Evolutionary conservation across 2,113 vertebrate genomes (phyloP).

Genomic region (Platycercus adscitus): DNA sequence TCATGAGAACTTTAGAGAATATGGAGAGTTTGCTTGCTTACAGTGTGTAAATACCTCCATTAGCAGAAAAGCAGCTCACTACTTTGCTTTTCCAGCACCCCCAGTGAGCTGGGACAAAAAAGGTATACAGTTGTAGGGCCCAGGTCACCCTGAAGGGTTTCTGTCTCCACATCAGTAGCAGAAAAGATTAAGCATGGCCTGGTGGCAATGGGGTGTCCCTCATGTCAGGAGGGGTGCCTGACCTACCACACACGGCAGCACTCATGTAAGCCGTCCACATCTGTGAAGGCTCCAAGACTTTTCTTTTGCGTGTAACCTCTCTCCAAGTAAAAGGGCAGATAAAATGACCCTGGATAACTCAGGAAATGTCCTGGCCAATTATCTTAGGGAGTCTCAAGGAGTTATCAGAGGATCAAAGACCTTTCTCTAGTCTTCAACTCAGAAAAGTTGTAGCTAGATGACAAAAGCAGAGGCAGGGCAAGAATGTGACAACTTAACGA

Average conservation of each 20-base stretch:
- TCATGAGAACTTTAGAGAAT: neutral
- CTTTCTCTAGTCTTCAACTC: constrained; percentile 44
- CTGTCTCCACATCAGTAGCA: constrained; percentile 7
- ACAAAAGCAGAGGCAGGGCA: constrained; percentile 51
- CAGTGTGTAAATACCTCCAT: neutral
- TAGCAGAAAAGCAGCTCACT: neutral
- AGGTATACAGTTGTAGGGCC: neutral
- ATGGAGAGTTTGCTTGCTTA: neutral
- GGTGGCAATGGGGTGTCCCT: constrained; percentile 20
- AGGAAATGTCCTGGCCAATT: constrained; percentile 48
- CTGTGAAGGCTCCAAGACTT: constrained; percentile 54
- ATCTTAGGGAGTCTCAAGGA: constrained; percentile 64
- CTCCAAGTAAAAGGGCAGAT: constrained; percentile 57
- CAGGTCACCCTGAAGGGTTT: neutral
- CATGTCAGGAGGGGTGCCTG: constrained; percentile 11
- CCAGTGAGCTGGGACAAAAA: neutral
- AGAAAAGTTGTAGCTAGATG: constrained; percentile 42
- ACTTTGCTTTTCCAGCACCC: neutral
- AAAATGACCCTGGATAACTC: constrained; percentile 56
- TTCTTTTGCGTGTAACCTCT: constrained; percentile 42
- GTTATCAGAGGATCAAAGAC: constrained; percentile 57
- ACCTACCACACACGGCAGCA: neutral
- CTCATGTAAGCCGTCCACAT: constrained; percentile 1
- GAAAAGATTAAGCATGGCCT: neutral
- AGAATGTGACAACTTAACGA: constrained; percentile 55